phyloP scores from a whole-genome alignment of 2,113 vertebrate species.

The Halcyon malimbica region DNA sequence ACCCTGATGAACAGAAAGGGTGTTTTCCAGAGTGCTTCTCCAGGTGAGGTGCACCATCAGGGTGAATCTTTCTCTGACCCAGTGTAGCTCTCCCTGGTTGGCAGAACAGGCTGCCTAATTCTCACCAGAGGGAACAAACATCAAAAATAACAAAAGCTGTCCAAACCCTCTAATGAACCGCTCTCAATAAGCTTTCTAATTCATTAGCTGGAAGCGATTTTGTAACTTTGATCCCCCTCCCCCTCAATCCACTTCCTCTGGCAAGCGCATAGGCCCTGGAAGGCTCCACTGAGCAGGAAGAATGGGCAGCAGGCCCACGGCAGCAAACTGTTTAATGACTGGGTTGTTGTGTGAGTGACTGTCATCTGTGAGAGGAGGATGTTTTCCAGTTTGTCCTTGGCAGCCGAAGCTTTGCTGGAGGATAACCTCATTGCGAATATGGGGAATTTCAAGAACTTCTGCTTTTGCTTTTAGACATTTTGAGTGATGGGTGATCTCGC shows the following conservation, averaged over 20 bases:
- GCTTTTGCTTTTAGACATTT: background rate
- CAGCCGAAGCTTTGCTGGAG: background rate
- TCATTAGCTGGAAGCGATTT: constrained; percentile 7
- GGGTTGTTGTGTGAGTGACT: background rate
- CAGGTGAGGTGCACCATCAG: background rate
- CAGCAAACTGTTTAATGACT: constrained; percentile 35
- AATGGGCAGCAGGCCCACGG: constrained; percentile 6
- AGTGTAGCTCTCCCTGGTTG: background rate
- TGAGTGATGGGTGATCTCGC: background rate
- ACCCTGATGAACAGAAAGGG: background rate
- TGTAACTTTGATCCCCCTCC: background rate
- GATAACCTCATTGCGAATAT: background rate
- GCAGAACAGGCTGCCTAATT: background rate
- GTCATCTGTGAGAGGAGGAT: constrained; percentile 51
- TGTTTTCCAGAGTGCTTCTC: background rate
- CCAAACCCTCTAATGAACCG: background rate
- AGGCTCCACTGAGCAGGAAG: constrained; percentile 4
- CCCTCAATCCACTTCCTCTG: background rate
- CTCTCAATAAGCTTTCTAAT: background rate
- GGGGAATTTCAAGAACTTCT: background rate
- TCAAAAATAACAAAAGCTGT: background rate
- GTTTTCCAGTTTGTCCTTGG: constrained; percentile 53
- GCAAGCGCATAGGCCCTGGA: background rate
- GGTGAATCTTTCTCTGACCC: background rate
- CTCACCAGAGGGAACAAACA: background rate